phyloP scores from a whole-genome alignment of 1,140 invertebrate species.

The Platorchestia sp. region DNA sequence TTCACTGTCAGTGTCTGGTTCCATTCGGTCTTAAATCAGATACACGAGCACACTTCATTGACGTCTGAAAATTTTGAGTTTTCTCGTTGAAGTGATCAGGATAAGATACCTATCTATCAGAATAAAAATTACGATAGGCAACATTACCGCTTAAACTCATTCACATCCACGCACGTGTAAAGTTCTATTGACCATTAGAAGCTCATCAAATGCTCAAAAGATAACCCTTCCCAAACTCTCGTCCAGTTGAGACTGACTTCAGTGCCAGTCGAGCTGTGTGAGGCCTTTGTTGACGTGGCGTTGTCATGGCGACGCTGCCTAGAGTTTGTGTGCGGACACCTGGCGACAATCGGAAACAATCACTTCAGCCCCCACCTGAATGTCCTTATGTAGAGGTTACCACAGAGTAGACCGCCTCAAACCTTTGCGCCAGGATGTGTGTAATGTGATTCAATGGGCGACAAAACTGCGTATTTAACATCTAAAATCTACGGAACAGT shows the following conservation, averaged over 20 bases:
- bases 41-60: background rate
- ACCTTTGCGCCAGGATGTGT: background rate
- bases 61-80: background rate
- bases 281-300: background rate
- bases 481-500: no score
- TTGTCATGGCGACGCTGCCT: background rate
- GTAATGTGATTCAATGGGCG: background rate
- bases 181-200: background rate
- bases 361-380: background rate
- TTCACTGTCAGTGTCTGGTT: background rate
- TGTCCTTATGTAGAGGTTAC: background rate
- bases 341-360: constrained; percentile 50
- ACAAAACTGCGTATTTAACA: no score
- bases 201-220: background rate
- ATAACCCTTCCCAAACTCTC: background rate
- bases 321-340: background rate
- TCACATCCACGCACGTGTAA: background rate
- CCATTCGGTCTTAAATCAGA: background rate
- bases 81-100: background rate
- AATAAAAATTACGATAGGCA: background rate
- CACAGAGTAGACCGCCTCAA: background rate
- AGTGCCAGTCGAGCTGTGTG: background rate
- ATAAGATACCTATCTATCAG: no score
- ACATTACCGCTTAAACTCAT: background rate
- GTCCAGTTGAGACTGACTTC: background rate